Evolutionary conservation across 2,888 invertebrate species (phyloP).

Genomic region (Archaeoteleia sp.): DNA sequence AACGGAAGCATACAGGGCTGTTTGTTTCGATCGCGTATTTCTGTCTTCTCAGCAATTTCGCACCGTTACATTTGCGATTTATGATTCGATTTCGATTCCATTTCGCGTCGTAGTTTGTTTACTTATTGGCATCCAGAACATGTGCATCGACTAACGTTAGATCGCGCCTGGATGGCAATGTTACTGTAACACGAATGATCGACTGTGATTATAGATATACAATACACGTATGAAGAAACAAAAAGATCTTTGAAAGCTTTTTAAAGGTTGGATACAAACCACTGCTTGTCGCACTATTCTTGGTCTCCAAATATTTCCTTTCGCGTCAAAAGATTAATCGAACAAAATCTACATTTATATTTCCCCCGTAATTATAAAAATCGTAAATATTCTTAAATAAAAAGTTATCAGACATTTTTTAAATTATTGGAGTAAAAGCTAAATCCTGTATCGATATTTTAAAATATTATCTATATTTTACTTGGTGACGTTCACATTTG

Average conservation of each 20-base stretch:
- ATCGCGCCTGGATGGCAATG: background rate
- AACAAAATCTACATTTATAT: too few species aligned
- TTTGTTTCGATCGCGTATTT: conserved; percentile 43
- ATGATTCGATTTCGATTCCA: conserved; percentile 65
- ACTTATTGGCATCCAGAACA: conserved; percentile 58
- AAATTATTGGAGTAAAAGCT: too few species aligned
- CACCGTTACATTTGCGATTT: conserved; percentile 59
- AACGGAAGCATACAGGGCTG: conserved; percentile 17
- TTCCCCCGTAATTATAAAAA: too few species aligned
- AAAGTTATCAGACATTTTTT: too few species aligned
- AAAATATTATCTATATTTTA: too few species aligned
- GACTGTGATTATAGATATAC: conserved; percentile 6
- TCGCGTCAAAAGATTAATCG: too few species aligned
- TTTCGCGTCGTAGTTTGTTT: conserved; percentile 61
- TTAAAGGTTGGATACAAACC: background rate
- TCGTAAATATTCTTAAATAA: too few species aligned
- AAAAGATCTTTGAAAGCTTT: background rate
- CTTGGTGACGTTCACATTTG: conserved; percentile 11
- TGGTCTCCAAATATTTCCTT: too few species aligned
- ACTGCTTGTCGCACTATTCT: too few species aligned
- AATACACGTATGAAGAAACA: background rate
- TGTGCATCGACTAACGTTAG: conserved; percentile 17
- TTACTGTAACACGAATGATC: conserved; percentile 8
- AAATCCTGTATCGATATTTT: background rate
- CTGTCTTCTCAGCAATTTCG: conserved; percentile 57